Evolutionary conservation across 1,140 invertebrate species (phyloP), one percentile per base, ranked within the genome.

Genomic region (Hylaeus anthracinus): DNA sequence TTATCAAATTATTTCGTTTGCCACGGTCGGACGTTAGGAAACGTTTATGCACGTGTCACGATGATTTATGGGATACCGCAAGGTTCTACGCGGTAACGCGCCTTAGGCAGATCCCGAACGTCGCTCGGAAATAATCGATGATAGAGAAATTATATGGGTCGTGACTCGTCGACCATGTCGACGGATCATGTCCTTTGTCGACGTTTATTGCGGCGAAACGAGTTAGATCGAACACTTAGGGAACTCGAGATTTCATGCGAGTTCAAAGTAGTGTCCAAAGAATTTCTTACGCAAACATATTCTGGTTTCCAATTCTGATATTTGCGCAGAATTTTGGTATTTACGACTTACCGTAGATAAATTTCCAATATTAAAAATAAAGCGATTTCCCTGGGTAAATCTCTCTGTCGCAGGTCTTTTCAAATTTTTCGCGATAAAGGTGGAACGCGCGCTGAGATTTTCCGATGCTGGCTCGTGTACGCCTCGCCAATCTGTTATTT

Each of bases 21-120:
- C 65, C 55, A 51, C 26, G 70, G 39, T 69, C 65, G 86, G 61
- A 86, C 81, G 83, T 83, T 83, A 81, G 82, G 84, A 88, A 85
- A 82, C 83, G 80, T 87, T 87, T 87, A 85, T 85, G 84, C 84
- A 64, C 81, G 76, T 79, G 86, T 88, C 86, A 87, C 58, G 83
- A 79, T 87, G 86, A 86, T 86, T 86, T 86, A 86, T 86, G 84
- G 70, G 67, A 61, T 65, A 55, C 37, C 43, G 51, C 63, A 43
- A 71, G 60, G 26, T 51, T 71, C 37, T 15, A 39, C 39, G 37
- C n/a, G 66, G 56, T 58, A 48, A 51, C 60, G 51, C 5, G 69
- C 45, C 76, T 60, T 72, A 64, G 76, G 37, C 56, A 63, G 8
- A 63, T 63, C n/a, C 45, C 5, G 39, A 0, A 0, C 69, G 69